Conservation (phyloP, 37 sponge, comb jelly and placozoan species). For the Hormiphora californensis region DNA sequence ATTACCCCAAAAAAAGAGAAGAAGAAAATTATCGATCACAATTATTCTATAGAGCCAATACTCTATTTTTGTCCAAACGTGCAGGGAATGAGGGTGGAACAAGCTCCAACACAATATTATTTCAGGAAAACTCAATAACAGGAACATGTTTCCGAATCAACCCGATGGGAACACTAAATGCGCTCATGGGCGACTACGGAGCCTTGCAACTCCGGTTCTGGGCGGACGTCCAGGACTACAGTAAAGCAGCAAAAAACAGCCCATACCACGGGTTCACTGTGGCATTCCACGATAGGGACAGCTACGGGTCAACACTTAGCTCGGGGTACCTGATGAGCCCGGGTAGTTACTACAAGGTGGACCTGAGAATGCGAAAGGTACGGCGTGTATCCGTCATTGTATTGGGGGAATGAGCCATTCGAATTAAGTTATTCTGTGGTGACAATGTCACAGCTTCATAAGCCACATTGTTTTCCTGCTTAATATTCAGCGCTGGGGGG, state of each 20-base stretch:
- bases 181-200: constrained; percentile 8
- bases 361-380: background rate
- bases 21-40: no score
- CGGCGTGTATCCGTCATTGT: no score
- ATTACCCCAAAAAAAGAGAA: no score
- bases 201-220: background rate
- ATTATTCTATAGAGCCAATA: no score
- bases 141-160: background rate
- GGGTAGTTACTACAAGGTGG: constrained; percentile 18
- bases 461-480: no score
- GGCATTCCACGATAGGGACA: background rate
- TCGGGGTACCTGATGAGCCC: constrained; percentile 11
- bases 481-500: no score
- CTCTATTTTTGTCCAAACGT: no score
- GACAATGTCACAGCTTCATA: no score
- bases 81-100: no score
- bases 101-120: no score
- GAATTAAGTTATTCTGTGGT: no score
- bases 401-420: no score
- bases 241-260: background rate
- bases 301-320: background rate
- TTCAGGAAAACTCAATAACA: constrained; percentile 29
- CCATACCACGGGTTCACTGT: background rate
- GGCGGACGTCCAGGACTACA: constrained; percentile 32
- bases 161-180: background rate